Percentiles rank a stretch among this genome's conserved stretches.
phyloP scores from a whole-genome alignment of 2,888 invertebrate species.

The Pardosa pseudoannulata region DNA sequence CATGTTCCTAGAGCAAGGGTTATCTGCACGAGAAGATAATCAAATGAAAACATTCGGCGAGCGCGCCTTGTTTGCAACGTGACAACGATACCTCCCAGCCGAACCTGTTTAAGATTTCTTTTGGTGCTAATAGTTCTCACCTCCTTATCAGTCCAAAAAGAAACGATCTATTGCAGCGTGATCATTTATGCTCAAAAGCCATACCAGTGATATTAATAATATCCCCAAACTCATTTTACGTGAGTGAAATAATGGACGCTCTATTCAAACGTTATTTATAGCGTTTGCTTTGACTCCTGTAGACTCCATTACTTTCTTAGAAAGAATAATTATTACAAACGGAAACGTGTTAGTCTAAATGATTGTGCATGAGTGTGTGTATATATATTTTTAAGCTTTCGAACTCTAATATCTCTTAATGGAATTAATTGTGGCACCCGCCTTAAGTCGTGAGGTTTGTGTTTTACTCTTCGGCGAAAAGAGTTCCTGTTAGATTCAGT shows the following conservation, averaged over 20 bases:
- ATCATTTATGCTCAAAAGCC: background rate
- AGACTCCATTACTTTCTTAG: background rate
- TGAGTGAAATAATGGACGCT: background rate
- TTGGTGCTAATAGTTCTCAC: slow-evolving; percentile 9
- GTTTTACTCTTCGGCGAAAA: too few relatives aligned
- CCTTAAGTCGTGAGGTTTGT: too few relatives aligned
- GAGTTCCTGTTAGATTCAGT: too few relatives aligned
- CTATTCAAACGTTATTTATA: slow-evolving; percentile 15
- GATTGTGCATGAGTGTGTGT: too few relatives aligned
- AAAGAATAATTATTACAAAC: background rate
- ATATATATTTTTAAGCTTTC: too few relatives aligned
- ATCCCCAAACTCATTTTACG: background rate
- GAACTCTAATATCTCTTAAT: too few relatives aligned
- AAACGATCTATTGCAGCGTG: slow-evolving; percentile 14
- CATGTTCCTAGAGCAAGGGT: slow-evolving; percentile 13
- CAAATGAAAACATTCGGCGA: slow-evolving; percentile 20
- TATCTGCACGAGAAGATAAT: slow-evolving; percentile 14
- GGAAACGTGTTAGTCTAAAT: background rate
- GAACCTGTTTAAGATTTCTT: slow-evolving; percentile 12
- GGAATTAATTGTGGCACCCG: too few relatives aligned
- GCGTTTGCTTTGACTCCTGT: background rate
- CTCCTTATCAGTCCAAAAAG: slow-evolving; percentile 9
- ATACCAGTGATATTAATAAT: slow-evolving; percentile 3
- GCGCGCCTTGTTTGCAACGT: slow-evolving; percentile 14
- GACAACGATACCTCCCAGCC: slow-evolving; percentile 11